phyloP scores from a whole-genome alignment of 2,797 vertebrate genomes.

The Limnodromus scolopaceus region DNA sequence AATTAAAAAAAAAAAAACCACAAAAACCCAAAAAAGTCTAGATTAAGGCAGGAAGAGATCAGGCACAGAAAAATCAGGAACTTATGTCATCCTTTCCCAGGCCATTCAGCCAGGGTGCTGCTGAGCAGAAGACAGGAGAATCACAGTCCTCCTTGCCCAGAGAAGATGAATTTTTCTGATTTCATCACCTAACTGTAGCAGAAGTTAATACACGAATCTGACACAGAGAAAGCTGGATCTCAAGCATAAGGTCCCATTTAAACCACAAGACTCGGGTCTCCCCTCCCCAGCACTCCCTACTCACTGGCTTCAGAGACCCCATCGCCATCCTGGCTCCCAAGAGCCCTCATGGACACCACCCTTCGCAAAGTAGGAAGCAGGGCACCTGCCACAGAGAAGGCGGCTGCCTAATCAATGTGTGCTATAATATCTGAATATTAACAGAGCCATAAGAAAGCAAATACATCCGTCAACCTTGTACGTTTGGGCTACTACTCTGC shows the following conservation, averaged over 20 bases:
- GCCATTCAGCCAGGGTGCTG: not conserved
- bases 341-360: not conserved
- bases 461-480: not conserved
- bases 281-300: not conserved
- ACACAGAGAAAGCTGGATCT: not conserved
- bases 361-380: not conserved
- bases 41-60: not conserved
- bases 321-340: accelerated
- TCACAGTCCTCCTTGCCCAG: not conserved
- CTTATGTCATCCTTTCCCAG: not conserved
- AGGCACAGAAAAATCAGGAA: not conserved
- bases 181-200: not conserved
- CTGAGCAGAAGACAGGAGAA: not conserved
- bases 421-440: too few relatives aligned
- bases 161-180: not conserved
- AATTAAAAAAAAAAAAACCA: not conserved
- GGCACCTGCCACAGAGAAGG: too few relatives aligned
- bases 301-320: not conserved
- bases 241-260: accelerated
- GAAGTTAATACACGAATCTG: accelerated
- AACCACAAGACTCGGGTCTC: accelerated
- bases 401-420: accelerated
- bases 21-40: not conserved
- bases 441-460: not conserved
- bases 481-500: not conserved